Conservation (phyloP, 2,113 vertebrate species). For the Plotosus lineatus region DNA sequence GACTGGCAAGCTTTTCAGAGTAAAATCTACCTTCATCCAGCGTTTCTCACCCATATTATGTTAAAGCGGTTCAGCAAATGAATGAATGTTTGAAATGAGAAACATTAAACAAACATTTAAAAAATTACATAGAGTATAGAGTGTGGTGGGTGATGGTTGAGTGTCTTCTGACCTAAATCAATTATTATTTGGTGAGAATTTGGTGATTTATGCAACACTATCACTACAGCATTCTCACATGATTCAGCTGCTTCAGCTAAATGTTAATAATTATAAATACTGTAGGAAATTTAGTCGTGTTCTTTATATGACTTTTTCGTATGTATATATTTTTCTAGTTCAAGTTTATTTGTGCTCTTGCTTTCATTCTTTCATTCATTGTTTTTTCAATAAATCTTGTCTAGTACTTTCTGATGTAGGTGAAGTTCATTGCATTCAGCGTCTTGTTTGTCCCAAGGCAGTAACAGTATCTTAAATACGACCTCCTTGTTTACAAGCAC, state of each 20-base stretch:
- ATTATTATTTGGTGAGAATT: not conserved
- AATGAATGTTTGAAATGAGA: too few species aligned
- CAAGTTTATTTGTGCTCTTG: not conserved
- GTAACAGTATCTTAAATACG: slow-evolving; percentile 14
- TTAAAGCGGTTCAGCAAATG: too few species aligned
- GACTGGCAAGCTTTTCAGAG: too few species aligned
- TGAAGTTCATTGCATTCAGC: not conserved
- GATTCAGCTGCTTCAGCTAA: not conserved
- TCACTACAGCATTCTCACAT: not conserved
- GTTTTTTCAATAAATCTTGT: not conserved
- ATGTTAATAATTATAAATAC: not conserved
- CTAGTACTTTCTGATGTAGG: not conserved
- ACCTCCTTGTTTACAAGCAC: not conserved
- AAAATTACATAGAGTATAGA: not conserved
- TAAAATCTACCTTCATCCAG: too few species aligned
- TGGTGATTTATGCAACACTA: too few species aligned
- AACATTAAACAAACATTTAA: not conserved
- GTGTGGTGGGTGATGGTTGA: not conserved
- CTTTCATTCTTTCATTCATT: too few species aligned
- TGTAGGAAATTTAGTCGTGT: not conserved
- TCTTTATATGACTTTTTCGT: not conserved
- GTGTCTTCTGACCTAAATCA: too few species aligned
- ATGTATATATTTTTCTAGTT: not conserved
- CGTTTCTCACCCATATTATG: too few species aligned
- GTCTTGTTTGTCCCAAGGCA: slow-evolving; percentile 12